phyloP scores from a whole-genome alignment of 2,113 vertebrate genomes.

The Bettongia penicillata region DNA sequence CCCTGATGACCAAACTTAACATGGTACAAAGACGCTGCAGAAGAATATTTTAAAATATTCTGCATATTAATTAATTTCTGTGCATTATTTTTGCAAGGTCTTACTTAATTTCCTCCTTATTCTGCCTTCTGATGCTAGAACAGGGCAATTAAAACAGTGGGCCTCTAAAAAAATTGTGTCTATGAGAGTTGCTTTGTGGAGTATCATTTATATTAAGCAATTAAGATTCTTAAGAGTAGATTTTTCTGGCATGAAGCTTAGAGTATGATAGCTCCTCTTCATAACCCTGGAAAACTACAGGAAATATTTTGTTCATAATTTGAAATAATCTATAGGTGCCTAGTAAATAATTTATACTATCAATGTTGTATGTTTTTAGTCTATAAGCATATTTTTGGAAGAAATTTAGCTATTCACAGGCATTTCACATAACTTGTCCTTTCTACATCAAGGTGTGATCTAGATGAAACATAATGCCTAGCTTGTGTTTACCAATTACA shows the following conservation, averaged over 20 bases:
- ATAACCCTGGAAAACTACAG: constrained; percentile 34
- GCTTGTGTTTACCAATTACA: neutral
- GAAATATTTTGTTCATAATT: constrained; percentile 9
- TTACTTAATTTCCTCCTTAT: constrained; percentile 29
- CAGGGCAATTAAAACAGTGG: neutral
- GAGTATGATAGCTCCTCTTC: constrained; percentile 3
- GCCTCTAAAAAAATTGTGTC: neutral
- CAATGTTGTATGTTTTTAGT: neutral
- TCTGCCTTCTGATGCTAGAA: constrained; percentile 53
- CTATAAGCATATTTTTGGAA: constrained; percentile 30
- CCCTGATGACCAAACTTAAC: neutral
- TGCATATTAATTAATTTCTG: too few species aligned
- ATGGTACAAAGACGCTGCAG: neutral
- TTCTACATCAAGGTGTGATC: neutral
- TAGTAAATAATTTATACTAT: constrained; percentile 33
- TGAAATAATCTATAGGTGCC: constrained; percentile 30
- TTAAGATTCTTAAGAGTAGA: constrained; percentile 45
- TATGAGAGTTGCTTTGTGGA: constrained; percentile 46
- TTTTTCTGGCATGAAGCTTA: constrained; percentile 49
- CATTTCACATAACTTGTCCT: constrained; percentile 23
- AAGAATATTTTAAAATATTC: constrained; percentile 6
- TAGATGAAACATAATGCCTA: neutral
- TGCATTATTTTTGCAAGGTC: neutral
- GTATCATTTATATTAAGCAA: constrained; percentile 66
- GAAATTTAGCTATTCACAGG: constrained; percentile 39